phyloP scores from a whole-genome alignment of 2,797 vertebrate genomes.

The Carduelis carduelis region DNA sequence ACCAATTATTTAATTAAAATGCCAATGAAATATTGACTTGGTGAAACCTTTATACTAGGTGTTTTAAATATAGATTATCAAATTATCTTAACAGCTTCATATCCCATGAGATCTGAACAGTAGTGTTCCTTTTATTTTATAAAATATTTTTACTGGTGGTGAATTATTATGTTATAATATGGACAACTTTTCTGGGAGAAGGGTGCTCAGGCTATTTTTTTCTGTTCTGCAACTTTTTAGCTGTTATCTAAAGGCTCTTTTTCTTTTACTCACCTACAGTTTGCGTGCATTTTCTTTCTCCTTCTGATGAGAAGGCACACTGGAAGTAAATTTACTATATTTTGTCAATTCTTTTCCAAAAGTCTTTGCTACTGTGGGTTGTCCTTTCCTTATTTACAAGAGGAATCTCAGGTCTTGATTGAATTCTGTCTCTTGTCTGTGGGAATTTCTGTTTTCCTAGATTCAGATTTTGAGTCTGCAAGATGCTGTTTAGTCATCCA shows the following conservation, averaged over 20 bases:
- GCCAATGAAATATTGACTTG: constrained; percentile 57
- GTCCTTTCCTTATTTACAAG: not conserved
- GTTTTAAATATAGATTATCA: constrained; percentile 62
- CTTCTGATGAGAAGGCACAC: not conserved
- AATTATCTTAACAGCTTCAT: constrained; percentile 30
- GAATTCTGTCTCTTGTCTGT: not conserved
- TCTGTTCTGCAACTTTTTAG: not conserved
- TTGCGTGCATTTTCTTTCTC: not conserved
- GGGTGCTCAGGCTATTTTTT: not conserved
- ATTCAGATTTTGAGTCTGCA: not conserved
- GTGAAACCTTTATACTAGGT: constrained; percentile 48
- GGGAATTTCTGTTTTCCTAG: not conserved
- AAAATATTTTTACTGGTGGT: not conserved
- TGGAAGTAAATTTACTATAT: not conserved
- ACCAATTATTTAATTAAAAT: constrained; percentile 73
- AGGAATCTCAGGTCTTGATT: not conserved
- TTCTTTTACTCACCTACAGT: not conserved
- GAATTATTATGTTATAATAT: not conserved
- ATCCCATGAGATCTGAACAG: not conserved
- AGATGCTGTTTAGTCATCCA: not conserved
- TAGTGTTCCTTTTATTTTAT: not conserved
- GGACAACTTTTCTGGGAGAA: not conserved
- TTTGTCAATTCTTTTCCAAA: not conserved
- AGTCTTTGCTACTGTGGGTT: not conserved
- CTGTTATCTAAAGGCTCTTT: not conserved